Percentiles rank a stretch among this genome's conserved stretches.
phyloP scores from a whole-genome alignment of 2,888 invertebrate species.

The Euplagia quadripunctaria region DNA sequence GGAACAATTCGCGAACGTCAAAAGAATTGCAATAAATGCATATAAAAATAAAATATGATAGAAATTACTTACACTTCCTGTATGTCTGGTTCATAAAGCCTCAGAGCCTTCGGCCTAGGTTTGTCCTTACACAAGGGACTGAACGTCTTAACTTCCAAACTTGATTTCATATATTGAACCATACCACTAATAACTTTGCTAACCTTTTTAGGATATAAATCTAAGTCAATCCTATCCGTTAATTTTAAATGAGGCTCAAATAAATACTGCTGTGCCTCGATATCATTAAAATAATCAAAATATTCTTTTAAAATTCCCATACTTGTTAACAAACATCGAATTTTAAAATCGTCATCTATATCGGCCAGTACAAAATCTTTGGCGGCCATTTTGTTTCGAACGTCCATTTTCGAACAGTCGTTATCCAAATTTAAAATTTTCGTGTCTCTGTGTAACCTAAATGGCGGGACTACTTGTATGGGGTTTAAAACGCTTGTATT shows the following conservation, averaged over 20 bases:
- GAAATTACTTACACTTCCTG: constrained; percentile 91
- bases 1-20: too few species aligned
- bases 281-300: constrained; percentile 80
- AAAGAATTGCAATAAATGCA: too few species aligned
- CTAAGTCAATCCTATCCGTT: constrained; percentile 85
- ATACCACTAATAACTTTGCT: constrained; percentile 76
- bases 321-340: constrained; percentile 86
- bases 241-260: constrained; percentile 87
- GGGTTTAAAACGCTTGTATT: constrained; percentile 88
- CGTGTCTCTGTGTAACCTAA: constrained; percentile 85
- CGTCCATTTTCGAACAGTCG: constrained; percentile 77
- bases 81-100: constrained; percentile 95
- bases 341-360: constrained; percentile 89
- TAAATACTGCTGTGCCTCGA: constrained; percentile 77
- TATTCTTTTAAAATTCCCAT: constrained; percentile 88
- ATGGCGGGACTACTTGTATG: constrained; percentile 90
- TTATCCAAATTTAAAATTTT: constrained; percentile 88
- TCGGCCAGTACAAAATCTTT: constrained; percentile 86
- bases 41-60: not conserved
- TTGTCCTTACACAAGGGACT: constrained; percentile 88
- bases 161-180: constrained; percentile 79
- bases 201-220: constrained; percentile 89
- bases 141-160: constrained; percentile 85
- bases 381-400: constrained; percentile 80
- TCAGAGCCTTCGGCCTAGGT: constrained; percentile 93